Evolutionary conservation across 1,140 invertebrate species (phyloP), one percentile per base, ranked within the genome.

Genomic region (Andrena cerasifolii): DNA sequence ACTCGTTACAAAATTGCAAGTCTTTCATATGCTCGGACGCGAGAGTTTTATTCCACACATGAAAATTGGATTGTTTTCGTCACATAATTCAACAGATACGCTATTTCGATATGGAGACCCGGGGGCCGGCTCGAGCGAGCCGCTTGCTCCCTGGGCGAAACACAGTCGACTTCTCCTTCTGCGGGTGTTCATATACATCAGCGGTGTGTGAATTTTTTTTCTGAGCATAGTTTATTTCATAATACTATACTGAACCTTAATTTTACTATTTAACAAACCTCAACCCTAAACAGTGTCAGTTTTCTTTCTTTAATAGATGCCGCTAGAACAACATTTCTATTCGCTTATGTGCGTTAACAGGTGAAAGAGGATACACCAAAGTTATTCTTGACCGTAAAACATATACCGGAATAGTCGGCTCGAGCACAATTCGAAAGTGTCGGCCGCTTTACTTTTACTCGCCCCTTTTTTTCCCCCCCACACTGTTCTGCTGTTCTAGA

Each of bases 211-310:
- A n/a, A 28, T 33, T 67, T 68, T 66, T 47, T 67, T 68, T 66
- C 49, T 53, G 72, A 66, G 62, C 72, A 75, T 40, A 75, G 28
- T 56, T 40, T 74, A 26, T 66, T 31, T 43, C 21, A 16, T 16
- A 33, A 36, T 75, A 45, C 24, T 73, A 63, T 65, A 68, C 40
- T 74, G 49, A 56, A 65, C 14, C 53, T 68, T 45, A 66, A 54
- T 68, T 76, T 67, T 68, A 21, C 31, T 73, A 67, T 47, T 76
- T 68, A 76, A 76, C 53, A 76, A 67, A 75, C 53, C 49, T 58
- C 24, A 7, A 75, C 21, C 53, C 51, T 28, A 68, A 71, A 40
- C 43, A 54, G 21, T 36, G 53, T 36, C 62, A 49, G 62, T 47
- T 65, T 65, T 49, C 10, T 28, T 56, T 51, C 24, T 51, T 28